Percentiles rank a stretch among this genome's conserved stretches.
Evolutionary conservation across 2,888 invertebrate species (phyloP).

Genomic region (Hydraecia micacea): DNA sequence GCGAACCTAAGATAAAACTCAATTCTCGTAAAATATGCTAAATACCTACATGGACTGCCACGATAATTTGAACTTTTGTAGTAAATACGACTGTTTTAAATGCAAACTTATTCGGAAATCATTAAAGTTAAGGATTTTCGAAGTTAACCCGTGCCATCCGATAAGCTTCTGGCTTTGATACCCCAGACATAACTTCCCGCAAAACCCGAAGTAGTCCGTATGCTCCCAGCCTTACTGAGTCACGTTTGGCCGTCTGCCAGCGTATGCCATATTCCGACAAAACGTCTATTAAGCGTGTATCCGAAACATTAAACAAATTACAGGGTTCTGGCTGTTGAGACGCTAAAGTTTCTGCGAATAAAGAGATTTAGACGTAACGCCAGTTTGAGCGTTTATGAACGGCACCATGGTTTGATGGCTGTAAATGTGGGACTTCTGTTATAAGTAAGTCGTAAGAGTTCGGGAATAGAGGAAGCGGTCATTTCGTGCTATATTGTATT

Average conservation of each 20-base stretch:
- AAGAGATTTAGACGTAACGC: conserved; percentile 47
- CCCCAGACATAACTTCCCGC: conserved; percentile 18
- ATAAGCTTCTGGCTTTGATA: background rate
- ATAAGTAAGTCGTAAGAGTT: conserved; percentile 25
- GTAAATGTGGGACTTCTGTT: conserved; percentile 31
- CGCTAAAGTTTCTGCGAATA: conserved; percentile 49
- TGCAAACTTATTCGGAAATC: background rate
- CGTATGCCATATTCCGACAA: conserved; percentile 60
- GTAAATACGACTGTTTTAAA: background rate
- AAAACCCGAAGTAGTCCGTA: conserved; percentile 12
- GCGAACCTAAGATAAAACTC: background rate
- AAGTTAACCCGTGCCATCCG: background rate
- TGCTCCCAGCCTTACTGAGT: conserved; percentile 44
- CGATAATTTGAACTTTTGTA: background rate
- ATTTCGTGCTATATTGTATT: conserved; percentile 18
- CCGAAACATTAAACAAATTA: conserved; percentile 62
- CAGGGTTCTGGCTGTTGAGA: conserved; percentile 42
- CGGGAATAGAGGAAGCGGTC: conserved; percentile 6
- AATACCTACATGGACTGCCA: background rate
- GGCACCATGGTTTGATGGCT: conserved; percentile 33
- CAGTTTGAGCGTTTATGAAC: conserved; percentile 40
- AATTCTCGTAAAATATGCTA: background rate
- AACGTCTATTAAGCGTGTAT: conserved; percentile 56
- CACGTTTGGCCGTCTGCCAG: conserved; percentile 64
- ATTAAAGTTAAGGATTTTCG: background rate